Evolutionary conservation across 2,888 invertebrate genomes (phyloP).

Genomic region (Drosophila kambysellisi): DNA sequence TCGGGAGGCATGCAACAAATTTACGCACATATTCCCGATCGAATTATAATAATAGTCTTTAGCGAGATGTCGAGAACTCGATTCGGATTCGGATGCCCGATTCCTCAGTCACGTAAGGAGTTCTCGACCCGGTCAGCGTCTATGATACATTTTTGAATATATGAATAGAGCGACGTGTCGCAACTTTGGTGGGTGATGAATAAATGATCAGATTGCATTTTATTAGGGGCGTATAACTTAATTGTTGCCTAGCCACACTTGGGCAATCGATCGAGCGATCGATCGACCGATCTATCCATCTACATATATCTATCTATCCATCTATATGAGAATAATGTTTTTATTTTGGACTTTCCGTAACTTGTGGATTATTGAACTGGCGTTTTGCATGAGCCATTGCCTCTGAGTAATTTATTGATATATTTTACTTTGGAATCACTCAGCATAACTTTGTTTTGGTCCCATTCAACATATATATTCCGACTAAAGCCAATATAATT

Average conservation of each 20-base stretch:
- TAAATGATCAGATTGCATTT: constrained; percentile 82
- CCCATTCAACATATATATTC: constrained; percentile 60
- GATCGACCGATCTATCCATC: constrained; percentile 4
- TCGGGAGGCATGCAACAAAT: constrained; percentile 30
- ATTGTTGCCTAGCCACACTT: constrained; percentile 37
- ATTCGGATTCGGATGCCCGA: neutral
- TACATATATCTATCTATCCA: constrained; percentile 15
- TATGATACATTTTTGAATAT: constrained; percentile 84
- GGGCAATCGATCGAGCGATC: constrained; percentile 17
- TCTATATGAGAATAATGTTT: constrained; percentile 35
- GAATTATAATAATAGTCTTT: constrained; percentile 27
- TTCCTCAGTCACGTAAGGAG: constrained; percentile 69
- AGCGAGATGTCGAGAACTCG: constrained; percentile 14
- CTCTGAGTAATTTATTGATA: constrained; percentile 82
- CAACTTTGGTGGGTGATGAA: constrained; percentile 75
- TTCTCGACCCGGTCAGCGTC: constrained; percentile 57
- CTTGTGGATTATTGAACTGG: constrained; percentile 59
- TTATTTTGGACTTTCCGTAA: constrained; percentile 46
- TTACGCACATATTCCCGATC: constrained; percentile 57
- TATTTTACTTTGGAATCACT: constrained; percentile 81
- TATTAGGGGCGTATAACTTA: constrained; percentile 79
- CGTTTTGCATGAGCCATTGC: constrained; percentile 65
- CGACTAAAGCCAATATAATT: constrained; percentile 63
- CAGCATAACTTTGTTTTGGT: constrained; percentile 75
- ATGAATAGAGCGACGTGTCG: constrained; percentile 80